A percentile compares a stretch with the other conserved stretches of the same genome.
Evolutionary conservation across 2,113 vertebrate species (phyloP).

Genomic region (Mus spicilegus): DNA sequence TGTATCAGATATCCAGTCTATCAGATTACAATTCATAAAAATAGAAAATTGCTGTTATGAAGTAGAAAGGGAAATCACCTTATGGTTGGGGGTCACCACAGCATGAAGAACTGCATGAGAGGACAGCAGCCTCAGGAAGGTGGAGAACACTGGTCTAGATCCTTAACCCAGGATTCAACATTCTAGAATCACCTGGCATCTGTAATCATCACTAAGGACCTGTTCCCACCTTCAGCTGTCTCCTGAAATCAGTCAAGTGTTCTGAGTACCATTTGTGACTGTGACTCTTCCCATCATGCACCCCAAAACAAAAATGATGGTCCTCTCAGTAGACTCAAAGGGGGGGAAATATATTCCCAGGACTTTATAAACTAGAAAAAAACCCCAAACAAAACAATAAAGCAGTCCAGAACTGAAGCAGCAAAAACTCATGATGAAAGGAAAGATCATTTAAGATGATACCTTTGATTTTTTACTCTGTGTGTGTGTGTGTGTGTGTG

Average conservation of each 20-base stretch:
- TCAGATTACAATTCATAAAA: no score
- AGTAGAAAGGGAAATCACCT: no score
- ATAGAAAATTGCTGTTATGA: no score
- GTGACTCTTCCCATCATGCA: not conserved
- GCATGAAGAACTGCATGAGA: no score
- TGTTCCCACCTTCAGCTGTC: not conserved
- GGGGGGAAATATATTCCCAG: accelerated
- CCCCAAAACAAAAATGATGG: not conserved
- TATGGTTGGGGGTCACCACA: no score
- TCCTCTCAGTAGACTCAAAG: no score
- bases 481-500: not conserved
- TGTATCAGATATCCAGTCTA: no score
- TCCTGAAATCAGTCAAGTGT: not conserved
- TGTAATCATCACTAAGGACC: not conserved
- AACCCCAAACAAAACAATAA: not conserved
- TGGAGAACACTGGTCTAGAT: not conserved
- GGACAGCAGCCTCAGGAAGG: not conserved
- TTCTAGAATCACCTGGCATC: not conserved
- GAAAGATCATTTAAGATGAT: not conserved
- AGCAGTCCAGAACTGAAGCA: not conserved
- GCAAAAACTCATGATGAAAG: not conserved
- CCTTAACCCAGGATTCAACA: not conserved
- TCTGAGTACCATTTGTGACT: not conserved
- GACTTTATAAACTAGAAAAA: no score
- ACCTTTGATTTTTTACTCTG: not conserved